Conservation (phyloP, 2,888 invertebrate species). For the Holacanthella duospinosa region DNA sequence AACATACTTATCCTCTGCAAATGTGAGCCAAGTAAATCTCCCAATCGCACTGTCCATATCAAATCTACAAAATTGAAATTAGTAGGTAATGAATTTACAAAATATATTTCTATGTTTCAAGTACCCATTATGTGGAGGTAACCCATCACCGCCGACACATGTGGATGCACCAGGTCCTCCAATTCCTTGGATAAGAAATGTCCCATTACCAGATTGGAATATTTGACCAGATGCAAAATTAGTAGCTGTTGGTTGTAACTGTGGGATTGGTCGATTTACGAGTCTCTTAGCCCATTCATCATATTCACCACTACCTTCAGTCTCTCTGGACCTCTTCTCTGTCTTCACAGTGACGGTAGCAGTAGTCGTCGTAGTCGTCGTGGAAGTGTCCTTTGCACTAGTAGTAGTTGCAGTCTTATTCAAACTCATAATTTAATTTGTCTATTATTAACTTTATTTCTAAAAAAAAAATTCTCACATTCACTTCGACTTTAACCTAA, state of each 20-base stretch:
- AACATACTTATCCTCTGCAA: slow-evolving; percentile 44
- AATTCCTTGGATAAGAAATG: not conserved
- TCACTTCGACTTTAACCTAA: too few species aligned
- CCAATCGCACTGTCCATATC: slow-evolving; percentile 33
- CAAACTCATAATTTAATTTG: too few species aligned
- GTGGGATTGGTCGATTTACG: slow-evolving; percentile 18
- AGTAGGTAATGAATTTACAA: not conserved
- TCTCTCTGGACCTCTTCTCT: slow-evolving; percentile 6
- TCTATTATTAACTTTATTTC: too few species aligned
- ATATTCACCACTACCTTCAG: slow-evolving; percentile 25
- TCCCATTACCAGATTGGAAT: not conserved
- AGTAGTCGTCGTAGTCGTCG: not conserved
- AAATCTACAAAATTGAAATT: slow-evolving; percentile 18
- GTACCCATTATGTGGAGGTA: slow-evolving; percentile 9
- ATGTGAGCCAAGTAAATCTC: slow-evolving; percentile 28
- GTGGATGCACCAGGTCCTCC: not conserved
- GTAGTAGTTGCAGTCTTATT: not conserved
- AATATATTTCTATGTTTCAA: not conserved
- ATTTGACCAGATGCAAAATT: not conserved
- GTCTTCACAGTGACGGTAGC: slow-evolving; percentile 5
- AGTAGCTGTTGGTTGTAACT: not conserved
- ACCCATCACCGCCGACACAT: not conserved
- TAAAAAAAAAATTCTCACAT: too few species aligned
- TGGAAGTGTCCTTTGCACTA: not conserved
- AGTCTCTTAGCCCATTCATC: slow-evolving; percentile 34